Conservation (phyloP, 2,888 invertebrate species). For the Formica aserva region DNA sequence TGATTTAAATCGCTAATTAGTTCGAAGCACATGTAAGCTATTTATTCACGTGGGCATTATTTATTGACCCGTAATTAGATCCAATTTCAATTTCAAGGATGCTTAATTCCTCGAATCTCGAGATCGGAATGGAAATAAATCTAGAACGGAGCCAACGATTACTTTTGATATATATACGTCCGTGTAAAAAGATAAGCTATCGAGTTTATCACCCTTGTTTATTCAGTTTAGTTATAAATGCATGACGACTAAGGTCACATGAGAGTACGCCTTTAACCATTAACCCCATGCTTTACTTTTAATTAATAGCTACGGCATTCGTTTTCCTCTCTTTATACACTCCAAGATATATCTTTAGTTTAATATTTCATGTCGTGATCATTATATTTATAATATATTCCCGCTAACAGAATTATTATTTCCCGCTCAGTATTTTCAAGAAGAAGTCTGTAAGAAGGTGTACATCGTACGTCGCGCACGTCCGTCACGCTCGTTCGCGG, state of each 20-base stretch:
- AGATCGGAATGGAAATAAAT: constrained; percentile 16
- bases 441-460: neutral
- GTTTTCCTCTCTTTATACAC: neutral
- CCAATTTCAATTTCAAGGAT: constrained; percentile 44
- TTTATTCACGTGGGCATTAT: neutral
- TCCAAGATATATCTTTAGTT: neutral
- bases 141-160: constrained; percentile 1
- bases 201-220: constrained; percentile 65
- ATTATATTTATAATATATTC: constrained; percentile 1
- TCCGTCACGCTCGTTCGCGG: constrained; percentile 26
- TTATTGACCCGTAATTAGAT: constrained; percentile 36
- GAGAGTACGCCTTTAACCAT: constrained; percentile 62
- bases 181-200: constrained; percentile 66
- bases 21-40: neutral
- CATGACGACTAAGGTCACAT: constrained; percentile 62
- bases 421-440: neutral
- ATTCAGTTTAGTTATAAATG: constrained; percentile 65
- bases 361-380: neutral
- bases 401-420: neutral
- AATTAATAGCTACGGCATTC: constrained; percentile 22
- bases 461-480: constrained; percentile 2
- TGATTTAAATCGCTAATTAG: neutral
- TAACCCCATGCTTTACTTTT: constrained; percentile 27
- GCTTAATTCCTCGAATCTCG: neutral
- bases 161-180: constrained; percentile 47